Evolutionary conservation across 2,113 vertebrate species (phyloP).

Genomic region (Grantiella picta): DNA sequence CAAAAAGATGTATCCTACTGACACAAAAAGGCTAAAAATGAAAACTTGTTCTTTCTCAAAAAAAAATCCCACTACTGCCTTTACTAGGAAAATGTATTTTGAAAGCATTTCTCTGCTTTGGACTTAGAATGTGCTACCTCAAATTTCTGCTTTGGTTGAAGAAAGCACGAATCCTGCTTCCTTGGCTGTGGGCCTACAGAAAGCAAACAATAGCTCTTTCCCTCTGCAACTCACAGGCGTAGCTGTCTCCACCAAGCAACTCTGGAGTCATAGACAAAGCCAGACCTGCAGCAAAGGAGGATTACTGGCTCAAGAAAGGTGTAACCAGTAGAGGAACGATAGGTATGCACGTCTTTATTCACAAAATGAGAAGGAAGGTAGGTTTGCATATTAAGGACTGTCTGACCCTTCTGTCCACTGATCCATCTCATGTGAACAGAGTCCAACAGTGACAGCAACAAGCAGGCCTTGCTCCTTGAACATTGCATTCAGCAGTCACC

Average conservation of each 20-base stretch:
- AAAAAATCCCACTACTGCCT: not conserved
- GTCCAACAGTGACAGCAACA: fast-evolving
- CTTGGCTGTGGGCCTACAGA: not conserved
- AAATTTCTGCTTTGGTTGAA: not conserved
- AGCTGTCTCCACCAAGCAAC: not conserved
- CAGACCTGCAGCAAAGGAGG: not conserved
- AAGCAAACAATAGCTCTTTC: not conserved
- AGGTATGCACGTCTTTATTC: slow-evolving; percentile 17
- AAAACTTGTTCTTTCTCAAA: not conserved
- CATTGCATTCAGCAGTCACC: not conserved
- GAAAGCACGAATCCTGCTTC: not conserved
- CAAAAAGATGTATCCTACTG: not conserved
- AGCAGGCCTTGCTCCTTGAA: not conserved
- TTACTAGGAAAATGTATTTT: not conserved
- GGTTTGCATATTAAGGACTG: not conserved
- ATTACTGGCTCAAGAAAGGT: not conserved
- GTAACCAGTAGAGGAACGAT: slow-evolving; percentile 1
- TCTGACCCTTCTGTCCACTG: not conserved
- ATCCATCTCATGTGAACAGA: not conserved
- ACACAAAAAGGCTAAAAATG: not conserved
- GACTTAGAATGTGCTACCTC: not conserved
- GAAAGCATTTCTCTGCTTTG: not conserved
- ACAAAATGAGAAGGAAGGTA: not conserved
- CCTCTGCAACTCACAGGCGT: not conserved
- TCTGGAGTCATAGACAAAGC: not conserved